Conservation (phyloP, 1,140 invertebrate species). For the Uloborus diversus region DNA sequence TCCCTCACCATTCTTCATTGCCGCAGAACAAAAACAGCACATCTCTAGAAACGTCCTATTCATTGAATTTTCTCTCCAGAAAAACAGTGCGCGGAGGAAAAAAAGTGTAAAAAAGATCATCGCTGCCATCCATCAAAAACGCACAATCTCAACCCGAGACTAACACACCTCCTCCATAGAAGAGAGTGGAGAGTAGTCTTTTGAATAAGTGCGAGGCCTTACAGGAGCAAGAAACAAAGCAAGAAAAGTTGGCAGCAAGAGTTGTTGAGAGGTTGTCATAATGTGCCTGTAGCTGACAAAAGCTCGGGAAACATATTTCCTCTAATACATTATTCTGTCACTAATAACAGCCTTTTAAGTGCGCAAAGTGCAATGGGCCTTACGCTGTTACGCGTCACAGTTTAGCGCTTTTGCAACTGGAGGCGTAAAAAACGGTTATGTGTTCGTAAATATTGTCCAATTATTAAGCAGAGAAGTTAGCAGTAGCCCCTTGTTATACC, state of each 20-base stretch:
- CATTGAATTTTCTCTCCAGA: not conserved
- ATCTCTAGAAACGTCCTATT: not conserved
- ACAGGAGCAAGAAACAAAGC: constrained; percentile 1
- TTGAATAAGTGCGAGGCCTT: constrained; percentile 42
- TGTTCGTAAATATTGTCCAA: constrained; percentile 2
- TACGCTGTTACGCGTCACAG: not conserved
- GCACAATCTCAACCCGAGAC: not conserved
- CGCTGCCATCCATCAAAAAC: constrained; percentile 8
- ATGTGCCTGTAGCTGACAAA: constrained; percentile 41
- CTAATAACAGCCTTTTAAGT: constrained; percentile 38
- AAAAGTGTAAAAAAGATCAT: not conserved
- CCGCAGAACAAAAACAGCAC: not conserved
- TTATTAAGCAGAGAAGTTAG: too few relatives aligned
- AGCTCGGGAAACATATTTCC: constrained; percentile 15
- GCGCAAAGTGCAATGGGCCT: not conserved
- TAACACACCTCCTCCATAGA: constrained; percentile 30
- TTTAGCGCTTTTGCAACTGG: not conserved
- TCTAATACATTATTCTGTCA: constrained; percentile 42
- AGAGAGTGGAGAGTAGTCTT: constrained; percentile 16
- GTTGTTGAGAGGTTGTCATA: constrained; percentile 45
- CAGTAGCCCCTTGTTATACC: too few relatives aligned
- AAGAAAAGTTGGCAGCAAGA: constrained; percentile 12
- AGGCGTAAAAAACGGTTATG: not conserved
- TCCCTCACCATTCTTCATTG: too few relatives aligned
- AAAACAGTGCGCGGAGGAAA: not conserved